Percentiles rank a stretch among this genome's conserved stretches.
These are phyloP conservation scores for Gymnoscelis rufifasciata DNA, from an alignment of 2,888 invertebrate genomes.

Conservation along the genomic window DNA sequence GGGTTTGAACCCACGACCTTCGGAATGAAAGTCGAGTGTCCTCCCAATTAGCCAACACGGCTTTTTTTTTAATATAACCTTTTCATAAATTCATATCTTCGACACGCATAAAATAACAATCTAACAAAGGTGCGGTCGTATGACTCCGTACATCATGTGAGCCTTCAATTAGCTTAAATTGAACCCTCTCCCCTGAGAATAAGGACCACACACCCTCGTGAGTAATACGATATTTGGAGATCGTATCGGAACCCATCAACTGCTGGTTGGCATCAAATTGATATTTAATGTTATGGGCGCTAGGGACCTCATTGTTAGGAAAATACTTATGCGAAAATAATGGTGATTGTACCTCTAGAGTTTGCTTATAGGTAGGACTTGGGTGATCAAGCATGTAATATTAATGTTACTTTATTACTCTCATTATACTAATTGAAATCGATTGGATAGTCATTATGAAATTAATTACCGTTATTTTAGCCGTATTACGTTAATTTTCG, in stretches of 20 bases:
- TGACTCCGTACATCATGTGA: not conserved
- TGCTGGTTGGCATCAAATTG: constrained; percentile 16
- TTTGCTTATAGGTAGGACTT: no score
- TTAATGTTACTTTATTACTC: no score
- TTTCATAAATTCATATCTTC: not conserved
- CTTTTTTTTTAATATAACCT: no score
- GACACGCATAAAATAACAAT: not conserved
- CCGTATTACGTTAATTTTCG: no score
- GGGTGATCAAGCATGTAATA: no score
- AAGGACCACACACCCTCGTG: constrained; percentile 13
- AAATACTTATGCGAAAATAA: not conserved
- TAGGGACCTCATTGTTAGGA: constrained; percentile 2
- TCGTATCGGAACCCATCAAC: constrained; percentile 6
- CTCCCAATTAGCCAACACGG: no score
- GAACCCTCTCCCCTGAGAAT: not conserved
- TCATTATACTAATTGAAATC: no score
- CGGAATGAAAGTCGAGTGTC: no score
- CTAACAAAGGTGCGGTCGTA: not conserved
- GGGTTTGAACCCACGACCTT: no score
- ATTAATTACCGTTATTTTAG: no score
- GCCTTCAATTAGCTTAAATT: not conserved
- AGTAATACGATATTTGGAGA: constrained; percentile 11
- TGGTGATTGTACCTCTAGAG: not conserved
- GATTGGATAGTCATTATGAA: no score
- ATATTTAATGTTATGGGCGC: constrained; percentile 1